Evolutionary conservation across 2,797 vertebrate genomes (phyloP).

Genomic region (Poeciliopsis turneri): DNA sequence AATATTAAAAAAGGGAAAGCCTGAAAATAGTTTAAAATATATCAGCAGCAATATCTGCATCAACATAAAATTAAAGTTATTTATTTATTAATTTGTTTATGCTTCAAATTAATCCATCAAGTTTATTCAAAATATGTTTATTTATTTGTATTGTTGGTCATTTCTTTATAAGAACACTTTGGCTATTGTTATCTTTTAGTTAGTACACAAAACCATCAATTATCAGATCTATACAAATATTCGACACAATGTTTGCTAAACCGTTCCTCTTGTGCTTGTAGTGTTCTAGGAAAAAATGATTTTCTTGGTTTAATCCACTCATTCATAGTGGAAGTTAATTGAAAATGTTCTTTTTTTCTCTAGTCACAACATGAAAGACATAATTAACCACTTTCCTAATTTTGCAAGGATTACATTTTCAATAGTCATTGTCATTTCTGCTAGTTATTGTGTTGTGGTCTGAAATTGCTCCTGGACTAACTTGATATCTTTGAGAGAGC

Average conservation of each 20-base stretch:
- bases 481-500: constrained; percentile 74
- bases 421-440: constrained; percentile 24
- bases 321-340: background rate
- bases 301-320: background rate
- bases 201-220: background rate
- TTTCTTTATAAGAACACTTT: background rate
- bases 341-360: background rate
- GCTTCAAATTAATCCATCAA: background rate
- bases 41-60: background rate
- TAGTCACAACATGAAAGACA: constrained; percentile 41
- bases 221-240: background rate
- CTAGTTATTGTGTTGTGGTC: constrained; percentile 63
- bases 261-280: background rate
- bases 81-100: background rate
- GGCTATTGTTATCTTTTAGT: background rate
- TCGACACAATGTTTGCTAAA: background rate
- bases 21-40: background rate
- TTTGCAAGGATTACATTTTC: constrained; percentile 58
- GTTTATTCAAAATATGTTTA: background rate
- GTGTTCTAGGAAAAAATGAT: background rate
- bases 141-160: background rate
- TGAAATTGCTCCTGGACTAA: constrained; percentile 75
- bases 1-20: background rate
- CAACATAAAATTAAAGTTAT: background rate
- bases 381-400: constrained; percentile 59